phyloP scores from a whole-genome alignment of 30 jellyfish, hydroid and myxozoan species.

The Chironex yamaguchii region DNA sequence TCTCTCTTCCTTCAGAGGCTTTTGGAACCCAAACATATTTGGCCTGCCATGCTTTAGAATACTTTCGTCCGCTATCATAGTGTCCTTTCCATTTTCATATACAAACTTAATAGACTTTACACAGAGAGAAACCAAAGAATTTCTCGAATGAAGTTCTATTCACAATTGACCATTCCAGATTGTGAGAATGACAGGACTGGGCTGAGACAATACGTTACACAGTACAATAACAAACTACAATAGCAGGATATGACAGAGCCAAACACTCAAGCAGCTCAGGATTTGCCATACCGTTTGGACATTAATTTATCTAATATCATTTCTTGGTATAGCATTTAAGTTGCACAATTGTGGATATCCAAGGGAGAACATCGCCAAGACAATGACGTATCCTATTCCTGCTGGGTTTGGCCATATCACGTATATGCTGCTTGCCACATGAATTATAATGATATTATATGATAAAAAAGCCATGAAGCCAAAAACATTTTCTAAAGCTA shows the following conservation, averaged over 20 bases:
- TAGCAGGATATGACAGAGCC: background rate
- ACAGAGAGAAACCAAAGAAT: background rate
- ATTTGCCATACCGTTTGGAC: too few species aligned
- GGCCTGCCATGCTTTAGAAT: constrained; percentile 7
- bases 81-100: background rate
- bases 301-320: too few species aligned
- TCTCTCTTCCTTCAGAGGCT: constrained; percentile 28
- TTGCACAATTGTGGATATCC: too few species aligned
- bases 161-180: background rate
- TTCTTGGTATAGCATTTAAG: too few species aligned
- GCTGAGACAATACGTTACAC: background rate
- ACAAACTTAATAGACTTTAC: background rate
- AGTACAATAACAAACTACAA: background rate
- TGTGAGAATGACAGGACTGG: background rate
- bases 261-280: background rate
- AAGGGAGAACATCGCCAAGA: too few species aligned
- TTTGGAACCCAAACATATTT: constrained; percentile 8
- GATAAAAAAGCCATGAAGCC: background rate
- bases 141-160: background rate
- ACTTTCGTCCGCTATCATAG: constrained; percentile 6
- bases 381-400: too few species aligned
- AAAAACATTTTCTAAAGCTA: background rate
- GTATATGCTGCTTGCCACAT: background rate
- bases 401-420: too few species aligned
- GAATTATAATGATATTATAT: too few species aligned